phyloP scores from a whole-genome alignment of 2,113 vertebrate genomes.

The Gnathonemus longibarbis region DNA sequence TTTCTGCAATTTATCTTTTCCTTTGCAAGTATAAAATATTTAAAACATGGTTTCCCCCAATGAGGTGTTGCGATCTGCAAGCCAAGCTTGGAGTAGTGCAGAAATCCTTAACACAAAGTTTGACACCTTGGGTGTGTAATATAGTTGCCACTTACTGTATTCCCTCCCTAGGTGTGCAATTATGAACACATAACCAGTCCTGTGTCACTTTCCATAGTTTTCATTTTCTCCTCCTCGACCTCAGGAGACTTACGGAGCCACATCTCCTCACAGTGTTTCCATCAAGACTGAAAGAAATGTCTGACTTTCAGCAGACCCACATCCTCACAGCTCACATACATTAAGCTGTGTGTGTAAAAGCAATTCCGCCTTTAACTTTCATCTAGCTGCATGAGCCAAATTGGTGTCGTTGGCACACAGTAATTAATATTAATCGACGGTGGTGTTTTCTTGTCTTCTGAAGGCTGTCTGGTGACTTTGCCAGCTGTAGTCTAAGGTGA shows the following conservation, averaged over 20 bases:
- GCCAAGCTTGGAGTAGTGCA: not conserved
- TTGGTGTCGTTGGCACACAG: not conserved
- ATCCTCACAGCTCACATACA: not conserved
- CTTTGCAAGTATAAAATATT: not conserved
- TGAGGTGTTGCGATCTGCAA: not conserved
- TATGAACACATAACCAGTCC: constrained; percentile 1
- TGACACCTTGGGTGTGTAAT: not conserved
- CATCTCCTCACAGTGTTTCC: not conserved
- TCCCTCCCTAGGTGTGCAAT: constrained; percentile 17
- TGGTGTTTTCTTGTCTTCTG: not conserved
- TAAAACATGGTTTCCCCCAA: not conserved
- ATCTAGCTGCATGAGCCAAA: not conserved
- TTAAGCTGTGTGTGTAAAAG: not conserved
- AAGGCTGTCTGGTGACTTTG: not conserved
- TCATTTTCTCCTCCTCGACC: constrained; percentile 6
- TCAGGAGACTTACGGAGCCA: not conserved
- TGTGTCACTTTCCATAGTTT: not conserved
- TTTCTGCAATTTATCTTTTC: not conserved
- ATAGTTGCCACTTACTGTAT: not conserved
- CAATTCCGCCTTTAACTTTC: not conserved
- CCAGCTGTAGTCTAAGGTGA: not conserved
- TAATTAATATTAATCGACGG: not conserved
- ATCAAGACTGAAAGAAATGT: not conserved
- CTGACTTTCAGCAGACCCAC: not conserved
- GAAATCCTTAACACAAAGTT: constrained; percentile 9